Percentiles rank a stretch among this genome's conserved stretches.
These are phyloP conservation scores for Ditylenchus weischeri DNA, from an alignment of 2,888 invertebrate species.

Conservation along the genomic window DNA sequence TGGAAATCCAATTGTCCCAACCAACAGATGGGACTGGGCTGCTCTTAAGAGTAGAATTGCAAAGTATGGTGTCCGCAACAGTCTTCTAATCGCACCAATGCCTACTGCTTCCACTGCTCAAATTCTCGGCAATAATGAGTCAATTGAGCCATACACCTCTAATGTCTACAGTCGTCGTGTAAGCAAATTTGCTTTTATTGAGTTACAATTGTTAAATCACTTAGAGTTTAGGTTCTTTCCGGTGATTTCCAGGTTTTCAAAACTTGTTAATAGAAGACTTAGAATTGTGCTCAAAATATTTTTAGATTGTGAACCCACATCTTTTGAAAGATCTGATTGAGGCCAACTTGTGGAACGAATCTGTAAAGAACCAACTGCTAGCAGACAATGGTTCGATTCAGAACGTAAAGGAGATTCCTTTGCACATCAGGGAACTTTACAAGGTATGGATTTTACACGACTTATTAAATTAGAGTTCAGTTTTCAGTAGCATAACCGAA, in stretches of 20 bases:
- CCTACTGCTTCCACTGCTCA: slow-evolving; percentile 98
- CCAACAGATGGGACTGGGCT: slow-evolving; percentile 84
- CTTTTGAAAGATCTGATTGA: slow-evolving; percentile 87
- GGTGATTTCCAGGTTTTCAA: slow-evolving; percentile 64
- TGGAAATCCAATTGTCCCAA: slow-evolving; percentile 61
- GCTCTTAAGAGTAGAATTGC: slow-evolving; percentile 76
- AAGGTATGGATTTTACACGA: slow-evolving; percentile 40
- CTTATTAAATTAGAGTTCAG: no score
- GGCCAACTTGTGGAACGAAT: slow-evolving; percentile 83
- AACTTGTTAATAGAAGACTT: neutral
- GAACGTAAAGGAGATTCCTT: slow-evolving; percentile 59
- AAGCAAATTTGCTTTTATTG: no score
- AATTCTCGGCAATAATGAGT: slow-evolving; percentile 97
- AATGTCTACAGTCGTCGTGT: slow-evolving; percentile 84
- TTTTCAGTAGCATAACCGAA: no score
- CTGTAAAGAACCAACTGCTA: slow-evolving; percentile 90
- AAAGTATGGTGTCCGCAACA: slow-evolving; percentile 85
- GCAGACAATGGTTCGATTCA: slow-evolving; percentile 86
- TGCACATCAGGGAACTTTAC: slow-evolving; percentile 62
- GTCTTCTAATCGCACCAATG: slow-evolving; percentile 90
- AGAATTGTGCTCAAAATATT: slow-evolving; percentile 6
- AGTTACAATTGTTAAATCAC: no score
- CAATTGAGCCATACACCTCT: slow-evolving; percentile 94
- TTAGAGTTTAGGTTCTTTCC: slow-evolving; percentile 70
- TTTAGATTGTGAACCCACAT: slow-evolving; percentile 89